Evolutionary conservation across 1,140 invertebrate species (phyloP).

Genomic region (Colletes gigas): DNA sequence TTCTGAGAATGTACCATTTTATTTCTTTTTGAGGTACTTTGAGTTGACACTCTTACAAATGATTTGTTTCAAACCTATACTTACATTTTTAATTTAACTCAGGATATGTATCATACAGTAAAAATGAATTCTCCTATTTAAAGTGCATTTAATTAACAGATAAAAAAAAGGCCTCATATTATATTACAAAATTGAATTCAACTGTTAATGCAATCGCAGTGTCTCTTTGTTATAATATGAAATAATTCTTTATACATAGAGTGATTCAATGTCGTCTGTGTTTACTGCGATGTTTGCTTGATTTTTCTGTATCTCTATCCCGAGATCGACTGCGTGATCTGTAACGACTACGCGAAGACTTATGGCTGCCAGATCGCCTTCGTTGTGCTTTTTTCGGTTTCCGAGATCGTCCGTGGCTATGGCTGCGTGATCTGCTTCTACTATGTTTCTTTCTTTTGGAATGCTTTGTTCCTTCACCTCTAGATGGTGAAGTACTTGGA

Average conservation of each 20-base stretch:
- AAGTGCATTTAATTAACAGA: conserved; percentile 23
- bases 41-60: conserved; percentile 20
- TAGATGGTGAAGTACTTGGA: conserved; percentile 71
- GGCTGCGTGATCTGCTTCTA: conserved; percentile 81
- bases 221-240: neutral
- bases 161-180: conserved; percentile 36
- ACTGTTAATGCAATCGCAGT: neutral
- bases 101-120: conserved; percentile 35
- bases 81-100: conserved; percentile 32
- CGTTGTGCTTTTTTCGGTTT: conserved; percentile 79
- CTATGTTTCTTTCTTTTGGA: conserved; percentile 80
- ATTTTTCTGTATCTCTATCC: conserved; percentile 76
- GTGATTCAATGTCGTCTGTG: conserved; percentile 71
- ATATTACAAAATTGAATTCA: conserved; percentile 41
- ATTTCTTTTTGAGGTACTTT: conserved; percentile 32
- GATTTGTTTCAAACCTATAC: conserved; percentile 29
- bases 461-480: conserved; percentile 76
- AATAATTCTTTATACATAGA: neutral
- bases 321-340: conserved; percentile 82
- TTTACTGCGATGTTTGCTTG: conserved; percentile 77
- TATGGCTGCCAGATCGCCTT: conserved; percentile 79
- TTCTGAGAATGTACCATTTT: conserved; percentile 51
- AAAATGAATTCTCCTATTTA: conserved; percentile 30
- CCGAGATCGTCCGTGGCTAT: conserved; percentile 79
- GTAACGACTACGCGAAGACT: conserved; percentile 81